Conservation (phyloP, 2,888 invertebrate species). For the Beris morrisii region DNA sequence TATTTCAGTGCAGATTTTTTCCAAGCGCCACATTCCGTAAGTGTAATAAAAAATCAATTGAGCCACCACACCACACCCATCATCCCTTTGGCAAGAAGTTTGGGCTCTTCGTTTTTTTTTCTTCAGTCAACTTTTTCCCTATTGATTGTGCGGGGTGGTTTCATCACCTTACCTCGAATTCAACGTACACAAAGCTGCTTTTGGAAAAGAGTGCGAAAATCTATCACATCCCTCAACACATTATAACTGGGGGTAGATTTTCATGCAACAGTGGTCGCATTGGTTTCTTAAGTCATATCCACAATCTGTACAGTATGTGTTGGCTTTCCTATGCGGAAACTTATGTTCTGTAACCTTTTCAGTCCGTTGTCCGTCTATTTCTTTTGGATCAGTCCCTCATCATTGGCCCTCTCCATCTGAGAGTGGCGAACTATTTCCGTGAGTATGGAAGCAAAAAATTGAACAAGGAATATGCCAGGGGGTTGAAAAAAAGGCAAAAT, state of each 20-base stretch:
- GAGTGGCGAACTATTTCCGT: neutral
- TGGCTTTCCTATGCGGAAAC: too few relatives aligned
- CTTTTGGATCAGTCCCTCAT: too few relatives aligned
- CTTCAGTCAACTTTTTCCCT: too few relatives aligned
- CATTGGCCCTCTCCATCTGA: neutral
- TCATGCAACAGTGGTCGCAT: constrained; percentile 33
- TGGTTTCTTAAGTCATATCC: constrained; percentile 9
- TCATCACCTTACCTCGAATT: neutral
- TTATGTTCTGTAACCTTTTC: too few relatives aligned
- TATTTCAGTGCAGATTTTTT: too few relatives aligned
- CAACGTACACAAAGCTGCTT: neutral
- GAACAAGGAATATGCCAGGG: too few relatives aligned
- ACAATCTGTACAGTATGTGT: too few relatives aligned
- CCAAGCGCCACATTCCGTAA: neutral
- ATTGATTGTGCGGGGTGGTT: neutral
- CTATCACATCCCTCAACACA: neutral
- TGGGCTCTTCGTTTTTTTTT: too few relatives aligned
- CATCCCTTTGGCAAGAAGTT: too few relatives aligned
- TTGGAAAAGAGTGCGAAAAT: neutral
- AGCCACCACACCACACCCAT: neutral
- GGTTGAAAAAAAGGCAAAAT: too few relatives aligned
- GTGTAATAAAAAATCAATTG: constrained; percentile 1
- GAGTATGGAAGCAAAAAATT: neutral
- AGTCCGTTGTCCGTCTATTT: too few relatives aligned
- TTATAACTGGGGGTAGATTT: constrained; percentile 15